phyloP scores from a whole-genome alignment of 2,888 invertebrate species.

The Drosophila anomalata region DNA sequence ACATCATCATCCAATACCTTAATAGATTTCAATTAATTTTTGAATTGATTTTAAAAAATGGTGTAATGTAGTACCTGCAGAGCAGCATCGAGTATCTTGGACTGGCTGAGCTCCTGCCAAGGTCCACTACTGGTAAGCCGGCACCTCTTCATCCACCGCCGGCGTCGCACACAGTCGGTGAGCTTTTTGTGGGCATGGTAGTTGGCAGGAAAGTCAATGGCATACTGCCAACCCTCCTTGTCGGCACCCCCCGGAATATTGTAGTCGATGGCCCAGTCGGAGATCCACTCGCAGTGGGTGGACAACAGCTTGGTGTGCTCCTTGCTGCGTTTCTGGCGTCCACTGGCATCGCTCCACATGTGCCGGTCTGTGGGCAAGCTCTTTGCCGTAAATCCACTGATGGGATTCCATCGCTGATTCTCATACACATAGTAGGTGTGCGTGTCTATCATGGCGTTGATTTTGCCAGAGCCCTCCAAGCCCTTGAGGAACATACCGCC shows the following conservation, averaged over 20 bases:
- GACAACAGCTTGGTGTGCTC: slow-evolving; percentile 94
- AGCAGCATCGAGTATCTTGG: slow-evolving; percentile 92
- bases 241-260: slow-evolving; percentile 95
- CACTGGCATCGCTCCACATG: slow-evolving; percentile 96
- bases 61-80: slow-evolving; percentile 85
- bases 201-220: slow-evolving; percentile 94
- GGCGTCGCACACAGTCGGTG: slow-evolving; percentile 93
- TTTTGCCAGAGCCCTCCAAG: slow-evolving; percentile 86
- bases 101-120: slow-evolving; percentile 94
- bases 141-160: slow-evolving; percentile 93
- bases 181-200: slow-evolving; percentile 94
- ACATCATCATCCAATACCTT: slow-evolving; percentile 84
- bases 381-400: slow-evolving; percentile 94
- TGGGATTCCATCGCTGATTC: slow-evolving; percentile 97
- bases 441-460: slow-evolving; percentile 92
- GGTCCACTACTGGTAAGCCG: slow-evolving; percentile 93
- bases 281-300: slow-evolving; percentile 94
- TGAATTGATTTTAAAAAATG: background rate
- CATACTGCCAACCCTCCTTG: slow-evolving; percentile 97
- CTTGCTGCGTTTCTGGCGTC: slow-evolving; percentile 92
- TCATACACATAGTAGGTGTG: slow-evolving; percentile 95
- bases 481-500: slow-evolving; percentile 92
- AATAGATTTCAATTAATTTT: background rate
- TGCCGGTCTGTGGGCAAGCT: slow-evolving; percentile 93
- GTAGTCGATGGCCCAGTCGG: slow-evolving; percentile 97